Evolutionary conservation across 2,113 vertebrate genomes (phyloP).

Genomic region (Chloroceryle aenea): DNA sequence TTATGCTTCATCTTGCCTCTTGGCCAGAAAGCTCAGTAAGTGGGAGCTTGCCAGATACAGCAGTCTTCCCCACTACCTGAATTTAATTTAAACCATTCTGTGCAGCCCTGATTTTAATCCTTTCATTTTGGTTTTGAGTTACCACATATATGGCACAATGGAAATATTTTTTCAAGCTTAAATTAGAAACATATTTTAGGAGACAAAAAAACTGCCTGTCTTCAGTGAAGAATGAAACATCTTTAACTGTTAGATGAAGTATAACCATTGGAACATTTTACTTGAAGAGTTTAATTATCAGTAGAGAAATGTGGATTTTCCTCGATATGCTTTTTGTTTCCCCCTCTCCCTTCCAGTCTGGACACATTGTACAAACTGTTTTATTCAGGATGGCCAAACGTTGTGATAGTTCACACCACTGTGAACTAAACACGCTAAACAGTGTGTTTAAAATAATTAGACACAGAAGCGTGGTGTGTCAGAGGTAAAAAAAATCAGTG

Average conservation of each 20-base stretch:
- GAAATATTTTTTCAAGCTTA: slow-evolving; percentile 81
- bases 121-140: slow-evolving; percentile 85
- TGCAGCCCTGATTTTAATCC: slow-evolving; percentile 77
- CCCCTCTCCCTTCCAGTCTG: not conserved
- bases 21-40: slow-evolving; percentile 56
- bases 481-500: not conserved
- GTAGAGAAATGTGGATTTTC: not conserved
- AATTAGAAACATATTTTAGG: slow-evolving; percentile 82
- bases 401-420: not conserved
- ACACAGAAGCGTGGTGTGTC: not conserved
- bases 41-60: slow-evolving; percentile 67
- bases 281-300: not conserved
- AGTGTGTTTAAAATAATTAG: not conserved
- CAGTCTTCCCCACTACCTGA: slow-evolving; percentile 79
- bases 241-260: slow-evolving; percentile 69
- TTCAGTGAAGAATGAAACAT: slow-evolving; percentile 70
- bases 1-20: slow-evolving; percentile 67
- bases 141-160: slow-evolving; percentile 81
- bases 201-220: slow-evolving; percentile 58
- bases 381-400: not conserved
- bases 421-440: not conserved
- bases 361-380: not conserved
- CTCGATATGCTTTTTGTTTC: not conserved
- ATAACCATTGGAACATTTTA: slow-evolving; percentile 30
- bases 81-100: slow-evolving; percentile 86